Conservation (phyloP, 1,140 invertebrate genomes). For the Homalodisca vitripennis region DNA sequence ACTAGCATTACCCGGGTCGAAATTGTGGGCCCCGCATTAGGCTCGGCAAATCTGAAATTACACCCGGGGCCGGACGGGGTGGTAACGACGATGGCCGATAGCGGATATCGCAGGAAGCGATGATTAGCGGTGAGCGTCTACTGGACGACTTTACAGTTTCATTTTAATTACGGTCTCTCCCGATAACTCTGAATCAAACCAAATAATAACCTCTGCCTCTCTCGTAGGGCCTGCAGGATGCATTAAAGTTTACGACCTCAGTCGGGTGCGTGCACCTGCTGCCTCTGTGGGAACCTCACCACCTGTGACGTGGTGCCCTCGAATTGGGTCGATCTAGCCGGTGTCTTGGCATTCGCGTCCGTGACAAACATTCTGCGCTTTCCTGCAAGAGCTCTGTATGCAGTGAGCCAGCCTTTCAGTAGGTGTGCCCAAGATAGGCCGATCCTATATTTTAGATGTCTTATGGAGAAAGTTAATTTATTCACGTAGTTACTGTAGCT, state of each 20-base stretch:
- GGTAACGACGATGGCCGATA: not conserved
- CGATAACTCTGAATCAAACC: slow-evolving; percentile 13
- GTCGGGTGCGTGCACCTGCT: not conserved
- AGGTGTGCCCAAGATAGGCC: too few relatives aligned
- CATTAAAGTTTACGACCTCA: slow-evolving; percentile 10
- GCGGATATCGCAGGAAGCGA: slow-evolving; percentile 10
- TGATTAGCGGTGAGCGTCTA: not conserved
- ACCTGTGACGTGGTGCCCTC: not conserved
- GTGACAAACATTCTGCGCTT: too few relatives aligned
- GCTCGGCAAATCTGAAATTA: slow-evolving; percentile 14
- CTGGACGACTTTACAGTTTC: slow-evolving; percentile 21
- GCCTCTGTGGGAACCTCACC: not conserved
- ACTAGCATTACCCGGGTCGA: not conserved
- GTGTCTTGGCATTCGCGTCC: too few relatives aligned
- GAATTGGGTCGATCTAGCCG: too few relatives aligned
- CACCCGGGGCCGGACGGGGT: not conserved
- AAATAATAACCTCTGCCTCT: slow-evolving; percentile 2
- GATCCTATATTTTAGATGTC: too few relatives aligned
- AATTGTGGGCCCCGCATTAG: not conserved
- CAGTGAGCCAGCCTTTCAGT: too few relatives aligned
- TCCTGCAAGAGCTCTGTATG: too few relatives aligned
- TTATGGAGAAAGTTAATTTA: too few relatives aligned
- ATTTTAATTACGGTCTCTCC: slow-evolving; percentile 14
- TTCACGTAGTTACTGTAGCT: too few relatives aligned
- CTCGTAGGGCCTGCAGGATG: not conserved